Base-by-base conservation (phyloP, 1,140 invertebrate species). In the Stegodyphus mimosarum region DNA sequence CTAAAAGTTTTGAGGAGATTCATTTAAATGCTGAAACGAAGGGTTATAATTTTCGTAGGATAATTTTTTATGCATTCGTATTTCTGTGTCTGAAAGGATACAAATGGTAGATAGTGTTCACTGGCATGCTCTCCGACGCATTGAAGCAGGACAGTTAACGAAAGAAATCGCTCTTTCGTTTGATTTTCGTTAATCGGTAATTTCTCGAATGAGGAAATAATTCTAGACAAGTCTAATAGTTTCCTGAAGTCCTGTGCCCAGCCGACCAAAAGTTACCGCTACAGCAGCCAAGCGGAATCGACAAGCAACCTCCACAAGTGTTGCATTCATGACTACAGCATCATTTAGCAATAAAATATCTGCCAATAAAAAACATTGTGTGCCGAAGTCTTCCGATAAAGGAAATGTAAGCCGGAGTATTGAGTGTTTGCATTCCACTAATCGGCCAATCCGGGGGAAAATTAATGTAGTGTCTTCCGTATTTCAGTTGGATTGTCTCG, bases 331-430 rank as follows among this genome's bases (percentile, higher is more conserved):
- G 1, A 17, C 17, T 69, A 2, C 17, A 69, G 66, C 33, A 5
- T 9, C 33, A 33, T 5, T 15, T 69, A 5, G n/a, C 33, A 69
- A 69, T 2, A 69, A 9, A 69, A 69, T 69, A 17, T 11, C 3
- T 69, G n/a, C 66, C 66, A 69, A n/a, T n/a, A n/a, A n/a, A n/a
- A n/a, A n/a, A 69, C 33, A 48, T n/a, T 69, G 66, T 69, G 7
- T 17, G 17, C 17, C 66, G 66, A 69, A 69, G 66, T 9, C 66
- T 69, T 9, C 66, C 9, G 1, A 17, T 6, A 5, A 69, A 69
- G 7, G 66, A n/a, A n/a, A 13, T 69, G 7, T 48, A 69, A n/a
- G 17, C 5, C 66, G n/a, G 33, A 69, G 1, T 15, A 69, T 5
- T 5, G 6, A n/a, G 7, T 69, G 60, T 63, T 69, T 69, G 66